A percentile compares a stretch with the other conserved stretches of the same genome.
Conservation (phyloP, 2,888 invertebrate species). For the Cheilosia grossa region DNA sequence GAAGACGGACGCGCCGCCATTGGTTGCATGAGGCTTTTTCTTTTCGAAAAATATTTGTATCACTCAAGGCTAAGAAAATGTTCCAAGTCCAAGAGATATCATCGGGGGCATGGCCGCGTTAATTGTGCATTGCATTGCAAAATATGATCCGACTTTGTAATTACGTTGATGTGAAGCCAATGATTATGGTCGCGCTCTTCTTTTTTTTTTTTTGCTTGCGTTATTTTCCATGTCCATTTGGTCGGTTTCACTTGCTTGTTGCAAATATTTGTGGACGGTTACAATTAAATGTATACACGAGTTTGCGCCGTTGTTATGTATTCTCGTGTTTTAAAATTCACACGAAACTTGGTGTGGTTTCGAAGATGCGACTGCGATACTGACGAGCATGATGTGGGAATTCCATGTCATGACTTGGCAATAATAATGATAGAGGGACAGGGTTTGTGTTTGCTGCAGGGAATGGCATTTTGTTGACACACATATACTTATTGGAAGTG, state of each 20-base stretch:
- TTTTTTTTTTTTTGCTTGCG: conserved; percentile 10
- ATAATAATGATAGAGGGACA: background rate
- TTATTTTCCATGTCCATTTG: background rate
- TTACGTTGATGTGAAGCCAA: conserved; percentile 65
- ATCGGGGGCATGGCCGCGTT: conserved; percentile 74
- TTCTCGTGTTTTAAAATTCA: conserved; percentile 41
- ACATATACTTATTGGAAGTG: conserved; percentile 4
- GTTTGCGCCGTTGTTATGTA: conserved; percentile 36
- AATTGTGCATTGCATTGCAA: conserved; percentile 70
- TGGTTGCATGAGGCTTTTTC: conserved; percentile 6
- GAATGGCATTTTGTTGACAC: conserved; percentile 12
- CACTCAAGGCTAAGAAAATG: conserved; percentile 72
- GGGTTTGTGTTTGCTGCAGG: background rate
- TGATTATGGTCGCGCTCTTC: conserved; percentile 61
- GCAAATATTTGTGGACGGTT: conserved; percentile 56
- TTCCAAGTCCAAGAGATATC: conserved; percentile 60
- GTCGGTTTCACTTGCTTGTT: conserved; percentile 17
- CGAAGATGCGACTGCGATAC: conserved; percentile 29
- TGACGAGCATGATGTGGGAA: conserved; percentile 47
- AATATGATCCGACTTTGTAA: conserved; percentile 71
- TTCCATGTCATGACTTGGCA: conserved; percentile 11
- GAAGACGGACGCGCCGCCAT: background rate
- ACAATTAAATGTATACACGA: conserved; percentile 56
- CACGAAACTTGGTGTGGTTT: conserved; percentile 23
- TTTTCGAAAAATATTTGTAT: conserved; percentile 21